Evolutionary conservation across 2,113 vertebrate genomes (phyloP).

Genomic region (Haemorhous mexicanus): DNA sequence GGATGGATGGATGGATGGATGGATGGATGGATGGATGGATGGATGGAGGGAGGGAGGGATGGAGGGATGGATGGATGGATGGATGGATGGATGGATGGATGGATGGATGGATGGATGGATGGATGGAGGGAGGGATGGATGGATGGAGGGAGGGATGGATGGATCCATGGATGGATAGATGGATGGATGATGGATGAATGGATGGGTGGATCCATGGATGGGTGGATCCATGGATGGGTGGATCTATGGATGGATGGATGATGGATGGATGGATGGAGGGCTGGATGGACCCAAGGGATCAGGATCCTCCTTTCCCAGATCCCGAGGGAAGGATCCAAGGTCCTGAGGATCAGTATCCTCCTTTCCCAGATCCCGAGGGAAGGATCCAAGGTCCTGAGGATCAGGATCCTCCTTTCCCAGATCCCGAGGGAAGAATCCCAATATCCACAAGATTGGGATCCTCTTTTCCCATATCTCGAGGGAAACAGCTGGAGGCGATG

Average conservation of each 20-base stretch:
- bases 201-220: background rate
- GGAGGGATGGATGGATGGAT: background rate
- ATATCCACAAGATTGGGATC: no score
- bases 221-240: background rate
- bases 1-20: background rate
- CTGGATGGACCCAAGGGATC: no score
- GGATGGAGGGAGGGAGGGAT: background rate
- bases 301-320: background rate
- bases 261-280: background rate
- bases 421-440: background rate
- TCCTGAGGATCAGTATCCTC: background rate
- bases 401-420: fast-evolving
- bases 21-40: no score
- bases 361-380: background rate
- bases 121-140: background rate
- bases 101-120: background rate
- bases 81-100: background rate
- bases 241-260: background rate
- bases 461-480: no score
- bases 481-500: background rate
- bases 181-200: no score
- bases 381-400: fast-evolving
- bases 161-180: background rate
- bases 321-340: background rate
- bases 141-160: no score